These are phyloP conservation scores for Plutomurus gul DNA, from an alignment of 1,140 invertebrate species.

Conservation along the genomic window DNA sequence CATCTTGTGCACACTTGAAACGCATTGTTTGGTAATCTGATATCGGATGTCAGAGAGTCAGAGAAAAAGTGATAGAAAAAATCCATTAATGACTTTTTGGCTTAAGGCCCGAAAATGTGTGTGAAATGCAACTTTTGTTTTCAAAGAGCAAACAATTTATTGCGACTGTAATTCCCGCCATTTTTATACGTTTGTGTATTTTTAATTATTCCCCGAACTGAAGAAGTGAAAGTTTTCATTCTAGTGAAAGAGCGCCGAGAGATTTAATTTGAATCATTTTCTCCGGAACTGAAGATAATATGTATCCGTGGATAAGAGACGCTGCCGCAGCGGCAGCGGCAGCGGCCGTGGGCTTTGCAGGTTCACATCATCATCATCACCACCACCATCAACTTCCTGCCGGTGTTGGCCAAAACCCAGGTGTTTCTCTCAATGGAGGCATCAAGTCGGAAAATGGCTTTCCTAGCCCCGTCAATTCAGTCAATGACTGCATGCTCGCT, in stretches of 20 bases:
- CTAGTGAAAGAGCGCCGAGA: too few relatives aligned
- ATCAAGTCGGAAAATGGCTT: conserved; percentile 69
- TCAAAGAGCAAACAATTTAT: too few relatives aligned
- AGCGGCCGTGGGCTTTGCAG: conserved; percentile 59
- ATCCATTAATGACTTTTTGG: too few relatives aligned
- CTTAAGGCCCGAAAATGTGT: too few relatives aligned
- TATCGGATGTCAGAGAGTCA: too few relatives aligned
- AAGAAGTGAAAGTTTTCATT: background rate
- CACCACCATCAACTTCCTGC: conserved; percentile 42
- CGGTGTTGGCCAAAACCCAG: conserved; percentile 33
- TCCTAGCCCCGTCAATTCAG: conserved; percentile 30
- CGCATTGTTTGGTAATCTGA: too few relatives aligned
- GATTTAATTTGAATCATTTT: background rate
- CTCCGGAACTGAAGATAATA: conserved; percentile 53
- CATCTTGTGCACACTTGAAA: too few relatives aligned
- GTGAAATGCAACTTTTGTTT: too few relatives aligned
- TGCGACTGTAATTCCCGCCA: too few relatives aligned
- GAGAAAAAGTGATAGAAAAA: too few relatives aligned
- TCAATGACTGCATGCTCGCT: conserved; percentile 71
- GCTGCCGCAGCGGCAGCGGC: conserved; percentile 63
- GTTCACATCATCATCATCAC: conserved; percentile 45
- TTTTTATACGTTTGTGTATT: too few relatives aligned
- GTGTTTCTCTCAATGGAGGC: conserved; percentile 36
- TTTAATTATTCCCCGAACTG: too few relatives aligned
- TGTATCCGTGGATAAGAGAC: conserved; percentile 75